Base-by-base conservation (phyloP, 2,888 invertebrate species). In the Resseliella maxima region DNA sequence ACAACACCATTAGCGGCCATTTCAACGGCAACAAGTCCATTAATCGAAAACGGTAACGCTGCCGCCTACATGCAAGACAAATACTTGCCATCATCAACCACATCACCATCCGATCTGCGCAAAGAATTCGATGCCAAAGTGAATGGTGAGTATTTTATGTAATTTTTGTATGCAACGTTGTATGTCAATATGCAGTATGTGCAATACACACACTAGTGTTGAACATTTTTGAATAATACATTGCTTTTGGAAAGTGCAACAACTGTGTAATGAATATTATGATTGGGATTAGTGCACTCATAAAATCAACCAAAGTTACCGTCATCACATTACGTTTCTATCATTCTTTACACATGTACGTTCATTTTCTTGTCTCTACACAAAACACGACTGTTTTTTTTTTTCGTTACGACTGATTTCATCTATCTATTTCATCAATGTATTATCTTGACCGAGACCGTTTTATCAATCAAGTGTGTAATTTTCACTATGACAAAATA, bases 51-150 rank as follows among this genome's bases (percentile, higher is more conserved):
- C 83, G 86, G 86, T 81, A 85, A 24, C 88, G 38, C 81, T 27
- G 46, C 50, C 88, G 83, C 83, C 38, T 83, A 83, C 24, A 83
- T 83, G 83, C 83, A 89, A 87, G 41, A 88, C 87, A 86, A 87
- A 87, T 72, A 87, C 87, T 35, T 46, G 21, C 35, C 50, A 54
- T 50, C 50, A 18, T 85, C 85, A 35, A 46, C 83, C n/a, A 35
- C 83, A 45, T 90, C 91, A 86, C 90, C 91, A 50, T 89, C 88
- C 87, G 88, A 88, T 87, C 90, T 88, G 21, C 89, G 90, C 81
- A 90, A 90, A 86, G 91, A 91, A 64, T 91, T 91, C 87, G 91
- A 91, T 89, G 89, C 90, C 88, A 91, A 91, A 90, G 90, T 91
- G 87, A 91, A 91, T 89, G 90, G 91, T 91, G 89, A 91, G 91